Conservation (phyloP, 2,888 invertebrate species). For the Shargacucullia verbasci region DNA sequence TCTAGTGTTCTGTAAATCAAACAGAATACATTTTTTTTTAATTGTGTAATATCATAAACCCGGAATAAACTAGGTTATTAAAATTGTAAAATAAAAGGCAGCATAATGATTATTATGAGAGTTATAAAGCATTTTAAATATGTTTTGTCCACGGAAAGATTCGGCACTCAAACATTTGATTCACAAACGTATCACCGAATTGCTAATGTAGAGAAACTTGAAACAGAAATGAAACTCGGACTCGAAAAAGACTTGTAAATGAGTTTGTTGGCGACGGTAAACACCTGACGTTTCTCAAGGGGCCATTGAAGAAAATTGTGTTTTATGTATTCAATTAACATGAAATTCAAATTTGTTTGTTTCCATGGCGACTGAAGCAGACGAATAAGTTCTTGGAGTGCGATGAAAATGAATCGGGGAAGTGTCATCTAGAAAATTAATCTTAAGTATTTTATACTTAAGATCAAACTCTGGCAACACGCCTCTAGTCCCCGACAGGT, state of each 20-base stretch:
- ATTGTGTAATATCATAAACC: too few species aligned
- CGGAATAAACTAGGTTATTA: too few species aligned
- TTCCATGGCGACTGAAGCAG: constrained; percentile 32
- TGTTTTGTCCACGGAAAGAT: neutral
- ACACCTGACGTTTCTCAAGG: constrained; percentile 50
- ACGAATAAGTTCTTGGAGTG: constrained; percentile 6
- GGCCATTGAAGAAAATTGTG: constrained; percentile 48
- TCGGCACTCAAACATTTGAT: constrained; percentile 19
- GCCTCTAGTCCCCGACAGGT: too few species aligned
- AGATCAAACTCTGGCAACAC: too few species aligned
- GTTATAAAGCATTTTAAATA: too few species aligned
- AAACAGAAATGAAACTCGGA: constrained; percentile 26
- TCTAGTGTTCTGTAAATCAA: too few species aligned
- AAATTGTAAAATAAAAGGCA: too few species aligned
- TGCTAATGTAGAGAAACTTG: constrained; percentile 30
- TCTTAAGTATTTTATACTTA: too few species aligned
- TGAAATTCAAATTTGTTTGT: constrained; percentile 46
- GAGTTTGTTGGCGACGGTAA: constrained; percentile 37
- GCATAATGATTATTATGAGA: too few species aligned
- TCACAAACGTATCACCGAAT: constrained; percentile 32
- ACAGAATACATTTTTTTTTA: too few species aligned
- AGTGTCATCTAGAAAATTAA: too few species aligned
- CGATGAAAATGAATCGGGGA: too few species aligned
- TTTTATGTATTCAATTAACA: constrained; percentile 48
- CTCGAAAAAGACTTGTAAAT: constrained; percentile 52